phyloP scores from a whole-genome alignment of 2,113 vertebrate genomes.

The Lepisosteus oculatus region DNA sequence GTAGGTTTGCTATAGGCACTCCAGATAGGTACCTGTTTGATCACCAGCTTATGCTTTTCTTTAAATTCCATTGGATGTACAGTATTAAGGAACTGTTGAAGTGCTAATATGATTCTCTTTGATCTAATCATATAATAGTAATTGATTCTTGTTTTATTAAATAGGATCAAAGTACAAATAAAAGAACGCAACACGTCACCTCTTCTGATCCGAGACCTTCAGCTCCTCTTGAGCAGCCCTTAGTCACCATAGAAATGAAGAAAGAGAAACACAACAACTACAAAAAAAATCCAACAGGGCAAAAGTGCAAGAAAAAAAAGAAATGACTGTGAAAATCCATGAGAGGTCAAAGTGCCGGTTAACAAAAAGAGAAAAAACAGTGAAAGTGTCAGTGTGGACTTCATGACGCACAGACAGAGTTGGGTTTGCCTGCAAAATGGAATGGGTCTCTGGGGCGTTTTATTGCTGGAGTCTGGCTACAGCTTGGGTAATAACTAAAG shows the following conservation, averaged over 20 bases:
- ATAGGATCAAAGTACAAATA: slow-evolving; percentile 48
- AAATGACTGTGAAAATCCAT: slow-evolving; percentile 58
- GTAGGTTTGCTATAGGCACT: too few relatives aligned
- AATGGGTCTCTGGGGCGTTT: slow-evolving; percentile 68
- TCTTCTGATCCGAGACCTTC: slow-evolving; percentile 66
- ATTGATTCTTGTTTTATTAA: slow-evolving; percentile 39
- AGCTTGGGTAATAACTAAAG: slow-evolving; percentile 58
- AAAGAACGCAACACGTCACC: slow-evolving; percentile 67
- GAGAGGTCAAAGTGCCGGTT: slow-evolving; percentile 52
- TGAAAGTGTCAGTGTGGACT: slow-evolving; percentile 63
- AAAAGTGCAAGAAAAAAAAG: slow-evolving; percentile 27
- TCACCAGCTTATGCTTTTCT: too few relatives aligned
- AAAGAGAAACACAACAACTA: slow-evolving; percentile 67
- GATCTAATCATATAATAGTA: too few relatives aligned
- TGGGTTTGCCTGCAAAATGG: slow-evolving; percentile 49
- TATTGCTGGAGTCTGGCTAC: slow-evolving; percentile 68
- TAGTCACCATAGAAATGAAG: slow-evolving; percentile 71
- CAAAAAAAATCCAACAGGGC: slow-evolving; percentile 42
- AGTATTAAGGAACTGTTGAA: too few relatives aligned
- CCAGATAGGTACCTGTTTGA: too few relatives aligned
- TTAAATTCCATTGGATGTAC: too few relatives aligned
- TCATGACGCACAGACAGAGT: slow-evolving; percentile 62
- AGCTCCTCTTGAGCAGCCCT: slow-evolving; percentile 64
- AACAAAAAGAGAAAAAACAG: slow-evolving; percentile 39
- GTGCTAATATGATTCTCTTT: too few relatives aligned